These are phyloP conservation scores for Anthoptus insignis DNA, from an alignment of 2,888 invertebrate genomes.

Conservation along the genomic window DNA sequence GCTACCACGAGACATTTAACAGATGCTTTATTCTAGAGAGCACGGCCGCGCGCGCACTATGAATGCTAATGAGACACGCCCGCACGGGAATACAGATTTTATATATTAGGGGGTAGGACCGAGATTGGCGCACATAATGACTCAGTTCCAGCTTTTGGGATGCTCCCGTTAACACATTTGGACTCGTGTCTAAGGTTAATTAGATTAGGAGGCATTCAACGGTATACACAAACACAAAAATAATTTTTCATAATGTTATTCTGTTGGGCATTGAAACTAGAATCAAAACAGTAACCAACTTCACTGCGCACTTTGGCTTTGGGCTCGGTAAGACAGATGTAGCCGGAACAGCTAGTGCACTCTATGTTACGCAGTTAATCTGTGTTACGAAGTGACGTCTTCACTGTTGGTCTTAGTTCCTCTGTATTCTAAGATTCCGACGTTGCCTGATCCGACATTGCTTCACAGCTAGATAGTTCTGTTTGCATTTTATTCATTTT, in stretches of 20 bases:
- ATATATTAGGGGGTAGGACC: constrained; percentile 58
- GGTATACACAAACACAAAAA: constrained; percentile 53
- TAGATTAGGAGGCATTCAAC: constrained; percentile 78
- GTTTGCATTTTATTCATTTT: neutral
- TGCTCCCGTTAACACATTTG: constrained; percentile 83
- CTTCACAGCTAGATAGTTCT: neutral
- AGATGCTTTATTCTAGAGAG: constrained; percentile 85
- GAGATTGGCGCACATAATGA: constrained; percentile 56
- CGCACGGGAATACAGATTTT: constrained; percentile 65
- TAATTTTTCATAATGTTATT: constrained; percentile 56
- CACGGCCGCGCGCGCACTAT: constrained; percentile 82
- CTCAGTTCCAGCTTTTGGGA: constrained; percentile 65
- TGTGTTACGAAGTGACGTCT: neutral
- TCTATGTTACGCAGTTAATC: neutral
- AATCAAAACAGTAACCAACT: no score
- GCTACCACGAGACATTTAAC: constrained; percentile 86
- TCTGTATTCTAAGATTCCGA: neutral
- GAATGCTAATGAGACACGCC: constrained; percentile 81
- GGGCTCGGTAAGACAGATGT: neutral
- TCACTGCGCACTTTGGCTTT: constrained; percentile 6
- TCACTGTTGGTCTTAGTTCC: neutral
- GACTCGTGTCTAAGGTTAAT: constrained; percentile 85
- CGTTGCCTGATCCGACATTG: neutral
- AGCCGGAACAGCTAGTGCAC: neutral
- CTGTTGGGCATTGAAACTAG: constrained; percentile 7